These are phyloP conservation scores for Apotomis betuletana DNA, from an alignment of 2,888 invertebrate species.

Conservation along the genomic window DNA sequence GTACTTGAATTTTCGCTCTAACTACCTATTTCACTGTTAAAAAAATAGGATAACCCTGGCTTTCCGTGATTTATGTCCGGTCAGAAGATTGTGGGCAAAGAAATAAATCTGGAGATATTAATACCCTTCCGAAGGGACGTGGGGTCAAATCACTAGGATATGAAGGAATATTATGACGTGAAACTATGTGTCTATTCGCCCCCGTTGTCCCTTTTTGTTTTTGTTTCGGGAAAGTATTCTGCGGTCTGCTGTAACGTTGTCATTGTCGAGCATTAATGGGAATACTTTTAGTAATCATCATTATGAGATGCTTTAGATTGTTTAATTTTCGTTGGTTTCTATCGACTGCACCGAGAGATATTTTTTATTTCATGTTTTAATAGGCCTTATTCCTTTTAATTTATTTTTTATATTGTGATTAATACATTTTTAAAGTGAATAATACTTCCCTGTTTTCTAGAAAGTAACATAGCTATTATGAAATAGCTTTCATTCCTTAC, in stretches of 20 bases:
- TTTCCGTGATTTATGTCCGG: conserved; percentile 63
- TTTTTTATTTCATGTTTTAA: no score
- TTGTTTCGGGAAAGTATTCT: conserved; percentile 16
- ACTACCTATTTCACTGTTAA: conserved; percentile 19
- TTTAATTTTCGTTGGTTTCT: not conserved
- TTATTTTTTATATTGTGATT: no score
- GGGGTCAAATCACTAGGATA: conserved; percentile 49
- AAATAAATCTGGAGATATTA: conserved; percentile 69
- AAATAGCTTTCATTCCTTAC: no score
- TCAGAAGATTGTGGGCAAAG: conserved; percentile 64
- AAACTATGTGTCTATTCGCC: conserved; percentile 42
- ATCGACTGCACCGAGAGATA: no score
- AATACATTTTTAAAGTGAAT: no score
- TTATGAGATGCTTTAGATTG: conserved; percentile 7
- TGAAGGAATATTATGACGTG: conserved; percentile 46
- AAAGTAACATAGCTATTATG: no score
- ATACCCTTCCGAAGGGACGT: conserved; percentile 51
- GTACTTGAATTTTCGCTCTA: not conserved
- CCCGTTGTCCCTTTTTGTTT: conserved; percentile 23
- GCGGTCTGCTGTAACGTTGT: conserved; percentile 4
- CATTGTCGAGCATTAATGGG: conserved; percentile 10
- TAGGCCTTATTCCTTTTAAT: no score
- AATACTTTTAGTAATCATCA: conserved; percentile 23
- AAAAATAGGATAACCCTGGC: conserved; percentile 23
- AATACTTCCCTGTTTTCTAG: no score